Percentiles rank a stretch among this genome's conserved stretches.
phyloP scores from a whole-genome alignment of 2,797 vertebrate genomes.

The Xyrichtys novacula region DNA sequence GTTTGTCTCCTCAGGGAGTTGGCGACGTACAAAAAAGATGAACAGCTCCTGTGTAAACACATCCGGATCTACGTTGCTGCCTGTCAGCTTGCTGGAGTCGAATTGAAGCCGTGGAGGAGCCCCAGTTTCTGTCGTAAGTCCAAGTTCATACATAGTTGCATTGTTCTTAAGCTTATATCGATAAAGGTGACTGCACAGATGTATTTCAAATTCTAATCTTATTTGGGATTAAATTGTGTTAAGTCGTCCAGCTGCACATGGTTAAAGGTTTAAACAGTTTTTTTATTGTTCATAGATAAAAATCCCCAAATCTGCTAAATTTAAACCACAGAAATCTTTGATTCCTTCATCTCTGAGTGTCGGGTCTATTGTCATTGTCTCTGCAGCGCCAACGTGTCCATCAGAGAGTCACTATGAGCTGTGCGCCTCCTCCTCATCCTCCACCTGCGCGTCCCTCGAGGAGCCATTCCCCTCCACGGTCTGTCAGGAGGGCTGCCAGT shows the following conservation, averaged over 20 bases:
- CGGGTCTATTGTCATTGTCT: background rate
- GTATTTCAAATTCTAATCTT: no score
- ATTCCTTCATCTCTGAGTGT: background rate
- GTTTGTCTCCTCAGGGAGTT: constrained; percentile 35
- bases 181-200: no score
- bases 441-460: constrained; percentile 71
- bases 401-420: constrained; percentile 54
- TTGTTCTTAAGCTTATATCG: no score
- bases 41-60: constrained; percentile 20
- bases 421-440: constrained; percentile 69
- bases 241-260: no score
- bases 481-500: constrained; percentile 79
- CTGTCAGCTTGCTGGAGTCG: constrained; percentile 37
- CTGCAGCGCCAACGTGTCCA: constrained; percentile 33
- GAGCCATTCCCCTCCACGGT: constrained; percentile 36
- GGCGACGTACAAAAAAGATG: background rate
- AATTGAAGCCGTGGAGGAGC: constrained; percentile 38
- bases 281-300: no score
- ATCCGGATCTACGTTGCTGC: constrained; percentile 36
- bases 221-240: no score
- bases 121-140: constrained; percentile 41
- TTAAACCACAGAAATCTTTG: no score
- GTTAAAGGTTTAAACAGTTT: no score
- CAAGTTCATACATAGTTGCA: no score
- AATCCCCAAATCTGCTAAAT: background rate